Conservation (phyloP, 2,113 vertebrate species). For the Noctilio leporinus region DNA sequence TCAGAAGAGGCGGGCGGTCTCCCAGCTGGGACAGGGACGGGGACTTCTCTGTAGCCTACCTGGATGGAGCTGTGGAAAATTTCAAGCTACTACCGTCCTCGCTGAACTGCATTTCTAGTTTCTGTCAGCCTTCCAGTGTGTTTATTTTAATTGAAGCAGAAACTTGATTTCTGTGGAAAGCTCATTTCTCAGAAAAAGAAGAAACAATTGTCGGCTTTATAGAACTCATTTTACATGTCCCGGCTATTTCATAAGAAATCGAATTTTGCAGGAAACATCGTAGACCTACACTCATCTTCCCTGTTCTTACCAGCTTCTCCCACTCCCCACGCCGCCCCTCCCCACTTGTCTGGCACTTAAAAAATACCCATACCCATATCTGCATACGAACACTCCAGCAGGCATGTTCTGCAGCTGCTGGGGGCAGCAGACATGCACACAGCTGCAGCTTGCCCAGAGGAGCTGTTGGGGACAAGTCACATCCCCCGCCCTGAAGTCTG, state of each 20-base stretch:
- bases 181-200: conserved; percentile 31
- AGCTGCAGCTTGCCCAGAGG: neutral
- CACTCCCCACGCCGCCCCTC: neutral
- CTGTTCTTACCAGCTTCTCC: neutral
- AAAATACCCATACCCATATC: neutral
- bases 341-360: neutral
- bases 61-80: neutral
- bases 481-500: neutral
- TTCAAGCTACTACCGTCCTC: neutral
- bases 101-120: neutral
- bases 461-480: neutral
- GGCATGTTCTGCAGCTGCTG: neutral
- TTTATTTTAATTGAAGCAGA: conserved; percentile 11
- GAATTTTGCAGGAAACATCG: conserved; percentile 29
- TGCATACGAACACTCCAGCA: neutral
- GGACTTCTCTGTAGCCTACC: neutral
- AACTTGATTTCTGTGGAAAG: neutral
- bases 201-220: neutral
- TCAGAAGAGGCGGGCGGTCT: neutral
- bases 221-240: neutral
- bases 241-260: conserved; percentile 33
- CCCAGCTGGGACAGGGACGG: too few species aligned
- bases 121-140: neutral
- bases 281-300: neutral
- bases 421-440: neutral